Conservation (phyloP, 2,113 vertebrate species). For the Myotis davidii region DNA sequence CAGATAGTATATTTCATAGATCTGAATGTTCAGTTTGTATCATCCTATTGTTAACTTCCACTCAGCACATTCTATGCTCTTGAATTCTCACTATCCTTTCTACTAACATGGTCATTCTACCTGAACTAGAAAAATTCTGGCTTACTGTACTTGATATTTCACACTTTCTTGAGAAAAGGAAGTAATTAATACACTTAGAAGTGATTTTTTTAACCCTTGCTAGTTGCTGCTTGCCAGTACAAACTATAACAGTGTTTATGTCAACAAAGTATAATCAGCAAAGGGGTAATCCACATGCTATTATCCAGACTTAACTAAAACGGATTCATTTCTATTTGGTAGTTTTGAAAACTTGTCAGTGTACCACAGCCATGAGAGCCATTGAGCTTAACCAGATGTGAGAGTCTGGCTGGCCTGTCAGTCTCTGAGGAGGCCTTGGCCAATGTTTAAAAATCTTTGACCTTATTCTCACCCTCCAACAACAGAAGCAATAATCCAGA, state of each 20-base stretch:
- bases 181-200: conserved; percentile 40
- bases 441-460: conserved; percentile 29
- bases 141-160: neutral
- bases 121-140: neutral
- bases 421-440: neutral
- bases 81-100: neutral
- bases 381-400: conserved; percentile 65
- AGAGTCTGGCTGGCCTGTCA: neutral
- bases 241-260: conserved; percentile 42
- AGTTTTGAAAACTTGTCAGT: conserved; percentile 74
- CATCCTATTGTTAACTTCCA: accelerated
- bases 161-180: conserved; percentile 12
- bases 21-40: accelerated
- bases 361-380: neutral
- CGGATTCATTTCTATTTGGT: neutral
- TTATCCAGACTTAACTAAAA: conserved; percentile 26
- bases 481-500: conserved; percentile 35
- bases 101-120: no score
- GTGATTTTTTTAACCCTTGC: neutral
- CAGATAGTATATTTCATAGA: neutral
- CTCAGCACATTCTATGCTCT: accelerated
- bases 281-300: neutral
- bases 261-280: conserved; percentile 36
- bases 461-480: conserved; percentile 37
- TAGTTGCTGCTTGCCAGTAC: neutral